Evolutionary conservation across 2,888 invertebrate genomes (phyloP).

Genomic region (Argyresthia albistria): DNA sequence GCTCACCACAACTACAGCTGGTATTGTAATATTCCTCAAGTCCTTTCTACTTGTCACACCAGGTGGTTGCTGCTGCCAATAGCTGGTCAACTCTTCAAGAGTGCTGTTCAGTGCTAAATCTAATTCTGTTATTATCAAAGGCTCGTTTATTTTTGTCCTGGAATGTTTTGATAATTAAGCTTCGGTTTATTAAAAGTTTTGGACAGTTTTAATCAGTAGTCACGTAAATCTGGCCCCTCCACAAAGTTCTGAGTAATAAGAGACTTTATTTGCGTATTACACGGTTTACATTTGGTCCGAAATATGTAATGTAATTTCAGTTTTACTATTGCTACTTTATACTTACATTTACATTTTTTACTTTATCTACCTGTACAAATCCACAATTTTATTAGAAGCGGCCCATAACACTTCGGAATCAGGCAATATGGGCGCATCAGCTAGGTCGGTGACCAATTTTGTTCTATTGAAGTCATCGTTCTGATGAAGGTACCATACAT

Average conservation of each 20-base stretch:
- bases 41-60: constrained; percentile 35
- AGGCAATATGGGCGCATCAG: constrained; percentile 29
- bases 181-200: not conserved
- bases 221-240: too few species aligned
- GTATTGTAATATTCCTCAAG: constrained; percentile 31
- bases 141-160: constrained; percentile 17
- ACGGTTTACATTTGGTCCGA: too few species aligned
- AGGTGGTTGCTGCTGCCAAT: constrained; percentile 26
- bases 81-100: constrained; percentile 13
- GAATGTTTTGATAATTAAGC: not conserved
- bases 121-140: constrained; percentile 21
- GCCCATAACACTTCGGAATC: constrained; percentile 45
- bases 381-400: constrained; percentile 25
- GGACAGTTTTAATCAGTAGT: too few species aligned
- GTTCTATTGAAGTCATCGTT: constrained; percentile 19
- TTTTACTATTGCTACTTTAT: too few species aligned
- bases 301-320: too few species aligned
- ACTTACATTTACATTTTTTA: too few species aligned
- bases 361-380: constrained; percentile 29
- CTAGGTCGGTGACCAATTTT: constrained; percentile 19
- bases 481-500: constrained; percentile 45
- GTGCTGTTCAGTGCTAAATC: constrained; percentile 15
- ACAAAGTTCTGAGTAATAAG: too few species aligned
- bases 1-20: constrained; percentile 36
- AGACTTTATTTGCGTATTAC: too few species aligned